A percentile compares a stretch with the other conserved stretches of the same genome.
Evolutionary conservation across 2,113 vertebrate genomes (phyloP).

Genomic region (cattle (Bos taurus)): ARS-UCD2.0 NC_037344.1:68571001-68571500

Average conservation of each 20-base stretch:
- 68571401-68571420: constrained; percentile 72
- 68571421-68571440: constrained; percentile 70
- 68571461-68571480: constrained; percentile 83
- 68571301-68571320: constrained; percentile 73
- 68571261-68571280: constrained; percentile 78
- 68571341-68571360: constrained; percentile 74
- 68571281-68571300: constrained; percentile 77
- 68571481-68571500: constrained; percentile 62
- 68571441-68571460: constrained; percentile 69
- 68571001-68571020: constrained; percentile 82
- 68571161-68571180: neutral
- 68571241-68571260: constrained; percentile 79
- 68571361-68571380: constrained; percentile 79
- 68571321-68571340: constrained; percentile 78
- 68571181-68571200: neutral
- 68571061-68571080: constrained; percentile 90
- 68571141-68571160: constrained; percentile 18
- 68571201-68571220: neutral
- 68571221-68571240: constrained; percentile 77
- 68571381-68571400: constrained; percentile 75
- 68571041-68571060: constrained; percentile 87
- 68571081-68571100: constrained; percentile 85
- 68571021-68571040: constrained; percentile 79
- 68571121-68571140: constrained; percentile 11
- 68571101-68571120: constrained; percentile 72